phyloP scores from a whole-genome alignment of 2,797 vertebrate genomes.

The Tangara arthus region DNA sequence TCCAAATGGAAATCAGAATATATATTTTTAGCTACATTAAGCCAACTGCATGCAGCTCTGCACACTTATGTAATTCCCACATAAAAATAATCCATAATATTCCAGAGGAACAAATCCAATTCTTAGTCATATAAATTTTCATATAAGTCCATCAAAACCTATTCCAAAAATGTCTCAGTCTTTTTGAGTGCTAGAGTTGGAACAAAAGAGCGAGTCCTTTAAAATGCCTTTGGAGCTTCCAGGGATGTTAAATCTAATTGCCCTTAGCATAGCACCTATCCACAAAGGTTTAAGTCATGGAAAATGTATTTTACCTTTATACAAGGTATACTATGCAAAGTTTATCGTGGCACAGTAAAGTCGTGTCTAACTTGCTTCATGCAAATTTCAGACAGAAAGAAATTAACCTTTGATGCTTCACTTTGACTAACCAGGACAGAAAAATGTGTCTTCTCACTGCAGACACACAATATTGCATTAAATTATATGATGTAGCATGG shows the following conservation, averaged over 20 bases:
- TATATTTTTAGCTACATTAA: constrained; percentile 80
- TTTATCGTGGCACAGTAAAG: constrained; percentile 68
- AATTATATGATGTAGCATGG: background rate
- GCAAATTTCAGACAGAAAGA: constrained; percentile 48
- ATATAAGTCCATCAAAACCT: constrained; percentile 77
- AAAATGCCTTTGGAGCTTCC: constrained; percentile 74
- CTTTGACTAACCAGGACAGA: constrained; percentile 57
- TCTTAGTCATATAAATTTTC: constrained; percentile 78
- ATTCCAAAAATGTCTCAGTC: constrained; percentile 79
- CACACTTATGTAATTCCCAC: constrained; percentile 78
- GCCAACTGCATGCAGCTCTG: constrained; percentile 73
- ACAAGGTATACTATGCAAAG: constrained; percentile 68
- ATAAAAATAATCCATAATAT: constrained; percentile 82
- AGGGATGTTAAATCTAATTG: constrained; percentile 79
- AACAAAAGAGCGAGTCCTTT: constrained; percentile 72
- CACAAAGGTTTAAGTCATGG: constrained; percentile 75
- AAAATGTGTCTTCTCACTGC: constrained; percentile 41
- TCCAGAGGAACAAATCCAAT: constrained; percentile 79
- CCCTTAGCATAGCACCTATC: constrained; percentile 62
- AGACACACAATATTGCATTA: background rate
- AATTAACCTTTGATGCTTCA: constrained; percentile 48
- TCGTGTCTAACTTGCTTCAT: constrained; percentile 53
- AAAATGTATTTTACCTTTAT: constrained; percentile 75
- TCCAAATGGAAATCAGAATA: constrained; percentile 74
- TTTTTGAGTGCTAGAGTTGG: constrained; percentile 70